Base-by-base conservation (phyloP, 2,888 invertebrate species). In the Lycaena phlaeas region DNA sequence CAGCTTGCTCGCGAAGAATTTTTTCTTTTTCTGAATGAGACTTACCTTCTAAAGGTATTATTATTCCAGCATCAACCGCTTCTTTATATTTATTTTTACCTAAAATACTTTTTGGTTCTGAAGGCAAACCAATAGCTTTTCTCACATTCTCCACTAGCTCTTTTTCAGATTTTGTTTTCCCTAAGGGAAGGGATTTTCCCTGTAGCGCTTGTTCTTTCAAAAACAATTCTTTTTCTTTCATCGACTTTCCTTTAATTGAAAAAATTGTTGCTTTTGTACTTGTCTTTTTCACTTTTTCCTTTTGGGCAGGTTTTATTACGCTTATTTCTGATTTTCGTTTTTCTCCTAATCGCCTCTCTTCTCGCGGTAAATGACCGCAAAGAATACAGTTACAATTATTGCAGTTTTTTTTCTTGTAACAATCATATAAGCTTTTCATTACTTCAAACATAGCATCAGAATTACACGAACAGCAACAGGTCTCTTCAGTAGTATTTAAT, bases 361-460 rank as follows among this genome's bases (percentile, higher is more conserved):
- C 58, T 38, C 48, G 46, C 22, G 57, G 56, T 26, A 65, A 50
- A 51, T 69, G 70, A 10, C 68, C 68, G 45, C 76, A 76, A 2
- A 75, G 56, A 42, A 75, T 66, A 43, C 76, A 76, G 26, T 69
- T 61, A 48, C 75, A 75, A 44, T 68, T 47, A 45, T 73, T 61
- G 44, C 75, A 76, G 46, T 73, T 65, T 56, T 71, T 76, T 49
- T 64, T 74, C 48, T 75, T 75, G 34, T 76, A 76, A 45, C 76
- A 76, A 36, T 76, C 75, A 41, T 76, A 76, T 6, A 76, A 61
- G 40, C 72, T 61, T 52, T 76, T 76, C 76, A 76, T 74, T n/a
- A 75, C 76, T 51, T 75, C 73, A 46, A 75, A 76, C 69, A 76
- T 73, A 4, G 70, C 71, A 49, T 76, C 76, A n/a, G 76, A 74